Conservation (phyloP, 2,888 invertebrate genomes). For the Parnassius mnemosyne region DNA sequence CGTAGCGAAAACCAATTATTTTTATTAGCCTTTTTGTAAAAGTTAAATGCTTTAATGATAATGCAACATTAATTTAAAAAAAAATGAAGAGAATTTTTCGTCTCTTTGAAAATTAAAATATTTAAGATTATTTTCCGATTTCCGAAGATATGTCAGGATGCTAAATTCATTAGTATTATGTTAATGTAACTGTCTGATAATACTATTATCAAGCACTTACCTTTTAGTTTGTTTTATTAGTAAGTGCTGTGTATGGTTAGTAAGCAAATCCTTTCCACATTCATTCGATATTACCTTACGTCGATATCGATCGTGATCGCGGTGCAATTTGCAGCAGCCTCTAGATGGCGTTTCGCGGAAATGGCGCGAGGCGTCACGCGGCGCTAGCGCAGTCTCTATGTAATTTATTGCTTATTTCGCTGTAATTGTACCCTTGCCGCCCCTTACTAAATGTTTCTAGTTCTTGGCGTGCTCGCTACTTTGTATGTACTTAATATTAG, state of each 20-base stretch:
- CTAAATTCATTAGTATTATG: no score
- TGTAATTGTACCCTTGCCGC: slow-evolving; percentile 68
- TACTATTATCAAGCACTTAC: no score
- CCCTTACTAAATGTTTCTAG: slow-evolving; percentile 55
- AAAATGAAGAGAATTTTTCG: no score
- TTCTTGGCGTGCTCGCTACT: slow-evolving; percentile 40
- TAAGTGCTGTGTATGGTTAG: not conserved
- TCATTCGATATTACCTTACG: slow-evolving; percentile 7
- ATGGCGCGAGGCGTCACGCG: slow-evolving; percentile 61
- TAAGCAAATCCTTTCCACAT: slow-evolving; percentile 1
- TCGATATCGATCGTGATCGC: slow-evolving; percentile 66
- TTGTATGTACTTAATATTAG: slow-evolving; percentile 30
- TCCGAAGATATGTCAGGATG: no score
- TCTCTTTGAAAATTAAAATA: no score
- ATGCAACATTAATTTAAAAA: no score
- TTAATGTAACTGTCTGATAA: no score
- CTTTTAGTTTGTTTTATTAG: no score
- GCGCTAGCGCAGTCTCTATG: slow-evolving; percentile 54
- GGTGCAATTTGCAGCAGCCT: slow-evolving; percentile 63
- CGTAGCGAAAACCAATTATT: not conserved
- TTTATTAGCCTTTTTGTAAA: no score
- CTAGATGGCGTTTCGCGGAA: slow-evolving; percentile 73
- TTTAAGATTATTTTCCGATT: no score
- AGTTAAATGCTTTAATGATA: no score
- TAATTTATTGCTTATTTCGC: slow-evolving; percentile 60